A percentile compares a stretch with the other conserved stretches of the same genome.
Conservation (phyloP, 2,113 vertebrate genomes). For the Alexandromys fortis region DNA sequence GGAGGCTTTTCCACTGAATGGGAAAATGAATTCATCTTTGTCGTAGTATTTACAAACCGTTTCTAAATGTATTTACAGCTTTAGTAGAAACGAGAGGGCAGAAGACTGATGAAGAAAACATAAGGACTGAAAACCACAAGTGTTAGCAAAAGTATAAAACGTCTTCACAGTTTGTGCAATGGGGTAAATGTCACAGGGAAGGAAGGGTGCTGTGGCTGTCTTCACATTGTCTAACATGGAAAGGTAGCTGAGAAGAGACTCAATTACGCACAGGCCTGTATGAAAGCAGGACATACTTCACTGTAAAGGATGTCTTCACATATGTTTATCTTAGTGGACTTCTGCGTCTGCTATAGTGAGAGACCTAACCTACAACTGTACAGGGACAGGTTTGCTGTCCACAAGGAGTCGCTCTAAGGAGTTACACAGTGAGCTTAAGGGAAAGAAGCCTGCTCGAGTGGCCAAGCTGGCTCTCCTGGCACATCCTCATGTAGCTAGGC, state of each 20-base stretch:
- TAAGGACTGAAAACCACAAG: slow-evolving; percentile 82
- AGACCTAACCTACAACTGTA: slow-evolving; percentile 82
- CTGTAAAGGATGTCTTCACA: slow-evolving; percentile 84
- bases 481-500: slow-evolving; percentile 85
- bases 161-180: slow-evolving; percentile 89
- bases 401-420: slow-evolving; percentile 68
- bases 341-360: slow-evolving; percentile 86
- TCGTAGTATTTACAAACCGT: slow-evolving; percentile 86
- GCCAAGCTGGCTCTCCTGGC: slow-evolving; percentile 71
- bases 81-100: slow-evolving; percentile 83
- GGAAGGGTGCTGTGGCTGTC: slow-evolving; percentile 84
- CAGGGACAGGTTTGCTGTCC: slow-evolving; percentile 79
- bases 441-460: slow-evolving; percentile 60
- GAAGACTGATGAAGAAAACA: slow-evolving; percentile 80
- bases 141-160: slow-evolving; percentile 87
- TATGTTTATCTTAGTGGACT: slow-evolving; percentile 79
- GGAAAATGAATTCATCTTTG: slow-evolving; percentile 72
- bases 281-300: slow-evolving; percentile 82
- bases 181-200: slow-evolving; percentile 83
- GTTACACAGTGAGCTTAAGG: slow-evolving; percentile 70
- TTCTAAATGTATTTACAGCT: slow-evolving; percentile 86
- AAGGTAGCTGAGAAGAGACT: slow-evolving; percentile 89
- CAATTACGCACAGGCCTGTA: slow-evolving; percentile 87
- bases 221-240: slow-evolving; percentile 88
- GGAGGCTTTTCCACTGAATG: slow-evolving; percentile 73